These are phyloP conservation scores for Nomada ruficornis DNA, from an alignment of 2,888 invertebrate genomes.

Conservation along the genomic window DNA sequence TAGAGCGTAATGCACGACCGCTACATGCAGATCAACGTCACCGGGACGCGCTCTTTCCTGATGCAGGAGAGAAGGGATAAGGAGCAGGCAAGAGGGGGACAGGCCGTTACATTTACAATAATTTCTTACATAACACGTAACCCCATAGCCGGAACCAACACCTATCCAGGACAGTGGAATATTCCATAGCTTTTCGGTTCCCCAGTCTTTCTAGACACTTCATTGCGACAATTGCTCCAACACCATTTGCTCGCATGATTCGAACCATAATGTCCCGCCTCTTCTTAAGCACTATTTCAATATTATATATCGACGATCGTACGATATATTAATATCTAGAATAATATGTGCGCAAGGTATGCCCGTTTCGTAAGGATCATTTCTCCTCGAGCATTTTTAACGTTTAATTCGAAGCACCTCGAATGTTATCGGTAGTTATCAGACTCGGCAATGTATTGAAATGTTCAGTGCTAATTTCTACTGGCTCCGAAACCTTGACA, in stretches of 20 bases:
- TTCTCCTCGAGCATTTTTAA: background rate
- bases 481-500: slow-evolving; percentile 5
- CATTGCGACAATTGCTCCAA: background rate
- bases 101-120: slow-evolving; percentile 72
- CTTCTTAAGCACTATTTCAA: no score
- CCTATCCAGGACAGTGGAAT: slow-evolving; percentile 53
- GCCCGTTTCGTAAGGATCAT: background rate
- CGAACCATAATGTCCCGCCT: no score
- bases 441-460: slow-evolving; percentile 5
- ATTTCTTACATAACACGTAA: slow-evolving; percentile 70
- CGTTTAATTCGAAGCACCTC: background rate
- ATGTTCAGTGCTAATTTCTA: slow-evolving; percentile 20
- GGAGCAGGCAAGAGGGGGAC: slow-evolving; percentile 26
- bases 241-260: background rate
- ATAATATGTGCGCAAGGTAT: no score
- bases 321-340: background rate
- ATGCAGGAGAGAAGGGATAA: slow-evolving; percentile 51
- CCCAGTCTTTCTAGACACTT: background rate
- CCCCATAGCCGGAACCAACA: slow-evolving; percentile 48
- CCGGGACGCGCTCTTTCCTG: slow-evolving; percentile 56
- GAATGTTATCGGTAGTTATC: background rate
- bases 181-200: slow-evolving; percentile 44
- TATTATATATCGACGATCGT: background rate
- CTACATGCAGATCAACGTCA: slow-evolving; percentile 73
- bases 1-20: slow-evolving; percentile 72